Evolutionary conservation across 2,888 invertebrate species (phyloP).

Genomic region (Spisula subtruncata): DNA sequence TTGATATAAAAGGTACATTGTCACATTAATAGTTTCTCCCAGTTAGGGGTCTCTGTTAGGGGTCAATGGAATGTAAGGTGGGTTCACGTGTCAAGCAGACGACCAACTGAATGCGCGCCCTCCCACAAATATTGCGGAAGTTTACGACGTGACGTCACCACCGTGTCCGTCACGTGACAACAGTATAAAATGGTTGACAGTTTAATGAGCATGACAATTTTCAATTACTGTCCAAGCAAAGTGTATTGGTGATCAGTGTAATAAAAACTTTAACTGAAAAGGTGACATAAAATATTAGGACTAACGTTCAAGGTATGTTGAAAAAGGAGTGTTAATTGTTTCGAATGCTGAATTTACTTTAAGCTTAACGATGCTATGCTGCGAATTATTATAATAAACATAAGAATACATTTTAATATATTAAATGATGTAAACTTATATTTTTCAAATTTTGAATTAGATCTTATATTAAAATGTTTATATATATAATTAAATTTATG

Average conservation of each 20-base stretch:
- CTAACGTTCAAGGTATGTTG: neutral
- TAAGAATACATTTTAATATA: no score
- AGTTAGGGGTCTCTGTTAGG: slow-evolving; percentile 46
- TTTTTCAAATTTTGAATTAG: no score
- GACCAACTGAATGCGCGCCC: slow-evolving; percentile 48
- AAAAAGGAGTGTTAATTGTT: no score
- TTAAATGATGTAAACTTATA: no score
- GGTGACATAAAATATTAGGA: neutral
- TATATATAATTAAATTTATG: no score
- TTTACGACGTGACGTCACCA: slow-evolving; percentile 61
- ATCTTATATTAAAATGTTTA: no score
- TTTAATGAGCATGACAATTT: slow-evolving; percentile 43
- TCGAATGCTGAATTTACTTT: no score
- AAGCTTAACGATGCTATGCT: no score
- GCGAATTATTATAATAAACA: no score
- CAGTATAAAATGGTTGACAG: slow-evolving; percentile 57
- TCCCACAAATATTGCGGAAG: slow-evolving; percentile 52
- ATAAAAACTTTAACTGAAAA: neutral
- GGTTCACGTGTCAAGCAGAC: slow-evolving; percentile 59
- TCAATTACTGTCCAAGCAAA: slow-evolving; percentile 29
- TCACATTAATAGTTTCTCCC: slow-evolving; percentile 1
- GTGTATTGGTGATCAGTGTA: neutral
- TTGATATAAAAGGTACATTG: neutral
- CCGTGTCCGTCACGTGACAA: slow-evolving; percentile 58
- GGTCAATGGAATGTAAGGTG: slow-evolving; percentile 44